These are phyloP conservation scores for Xiphias gladius DNA, from an alignment of 2,113 vertebrate genomes.

Conservation along the genomic window DNA sequence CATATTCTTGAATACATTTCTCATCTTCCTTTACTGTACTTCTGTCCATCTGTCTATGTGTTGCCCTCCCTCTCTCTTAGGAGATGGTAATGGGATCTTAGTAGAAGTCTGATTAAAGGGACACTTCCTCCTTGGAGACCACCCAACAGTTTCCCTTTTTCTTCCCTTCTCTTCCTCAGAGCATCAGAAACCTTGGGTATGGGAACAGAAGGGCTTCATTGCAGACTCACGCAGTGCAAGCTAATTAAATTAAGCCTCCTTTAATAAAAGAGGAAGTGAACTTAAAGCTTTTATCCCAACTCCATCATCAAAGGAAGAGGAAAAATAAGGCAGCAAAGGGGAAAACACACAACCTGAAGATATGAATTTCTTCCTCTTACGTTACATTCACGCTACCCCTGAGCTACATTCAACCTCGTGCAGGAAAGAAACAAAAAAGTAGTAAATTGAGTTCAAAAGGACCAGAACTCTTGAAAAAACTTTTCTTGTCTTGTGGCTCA, in stretches of 20 bases:
- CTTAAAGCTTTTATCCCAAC: constrained; percentile 82
- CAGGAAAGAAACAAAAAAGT: constrained; percentile 1
- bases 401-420: constrained; percentile 63
- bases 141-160: constrained; percentile 72
- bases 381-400: constrained; percentile 54
- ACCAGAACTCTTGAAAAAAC: constrained; percentile 40
- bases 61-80: constrained; percentile 63
- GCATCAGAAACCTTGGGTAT: constrained; percentile 80
- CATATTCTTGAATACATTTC: constrained; percentile 50
- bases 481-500: background rate
- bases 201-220: constrained; percentile 79
- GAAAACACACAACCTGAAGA: constrained; percentile 81
- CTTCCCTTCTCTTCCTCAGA: constrained; percentile 74
- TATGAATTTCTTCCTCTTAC: constrained; percentile 81
- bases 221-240: constrained; percentile 69
- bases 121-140: constrained; percentile 86
- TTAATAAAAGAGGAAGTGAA: constrained; percentile 86
- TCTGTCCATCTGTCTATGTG: constrained; percentile 72
- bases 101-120: constrained; percentile 85
- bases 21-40: constrained; percentile 45
- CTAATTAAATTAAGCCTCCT: constrained; percentile 88
- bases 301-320: constrained; percentile 82
- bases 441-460: constrained; percentile 49
- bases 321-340: constrained; percentile 58
- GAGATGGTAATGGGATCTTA: constrained; percentile 83